Evolutionary conservation across 2,888 invertebrate genomes (phyloP).

Genomic region (Volucella zonaria): DNA sequence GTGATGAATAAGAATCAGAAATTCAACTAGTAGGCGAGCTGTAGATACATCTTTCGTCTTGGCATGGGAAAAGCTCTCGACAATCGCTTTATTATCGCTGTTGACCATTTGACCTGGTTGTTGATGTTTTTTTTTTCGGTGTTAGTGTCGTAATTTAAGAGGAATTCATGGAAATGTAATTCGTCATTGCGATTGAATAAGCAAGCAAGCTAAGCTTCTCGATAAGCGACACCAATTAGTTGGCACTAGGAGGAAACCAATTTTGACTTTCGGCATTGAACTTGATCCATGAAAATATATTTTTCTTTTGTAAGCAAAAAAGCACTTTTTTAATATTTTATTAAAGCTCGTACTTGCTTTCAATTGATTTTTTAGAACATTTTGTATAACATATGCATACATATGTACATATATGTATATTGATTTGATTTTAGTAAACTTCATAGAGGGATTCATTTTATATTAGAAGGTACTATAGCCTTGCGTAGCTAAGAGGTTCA

Average conservation of each 20-base stretch:
- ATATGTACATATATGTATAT: too few species aligned
- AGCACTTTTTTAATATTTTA: too few species aligned
- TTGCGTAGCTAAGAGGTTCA: too few species aligned
- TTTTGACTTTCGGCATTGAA: background rate
- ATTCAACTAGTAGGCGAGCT: conserved; percentile 26
- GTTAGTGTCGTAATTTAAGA: conserved; percentile 9
- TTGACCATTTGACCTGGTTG: conserved; percentile 51
- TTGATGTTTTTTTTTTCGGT: conserved; percentile 15
- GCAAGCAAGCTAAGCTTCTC: background rate
- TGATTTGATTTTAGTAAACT: too few species aligned
- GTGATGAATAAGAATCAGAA: conserved; percentile 3
- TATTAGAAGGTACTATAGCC: too few species aligned
- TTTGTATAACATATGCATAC: too few species aligned
- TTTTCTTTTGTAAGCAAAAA: too few species aligned
- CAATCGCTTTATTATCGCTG: conserved; percentile 35
- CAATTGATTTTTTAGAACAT: too few species aligned
- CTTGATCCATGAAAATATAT: background rate
- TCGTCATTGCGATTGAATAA: conserved; percentile 15
- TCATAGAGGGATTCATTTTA: too few species aligned
- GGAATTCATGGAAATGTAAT: background rate
- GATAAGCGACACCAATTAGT: background rate
- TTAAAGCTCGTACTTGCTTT: too few species aligned
- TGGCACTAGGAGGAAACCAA: background rate
- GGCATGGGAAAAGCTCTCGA: conserved; percentile 14
- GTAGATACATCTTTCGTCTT: conserved; percentile 9